Evolutionary conservation across 1,140 invertebrate genomes (phyloP).

Genomic region (Drosophila equinoxialis): DNA sequence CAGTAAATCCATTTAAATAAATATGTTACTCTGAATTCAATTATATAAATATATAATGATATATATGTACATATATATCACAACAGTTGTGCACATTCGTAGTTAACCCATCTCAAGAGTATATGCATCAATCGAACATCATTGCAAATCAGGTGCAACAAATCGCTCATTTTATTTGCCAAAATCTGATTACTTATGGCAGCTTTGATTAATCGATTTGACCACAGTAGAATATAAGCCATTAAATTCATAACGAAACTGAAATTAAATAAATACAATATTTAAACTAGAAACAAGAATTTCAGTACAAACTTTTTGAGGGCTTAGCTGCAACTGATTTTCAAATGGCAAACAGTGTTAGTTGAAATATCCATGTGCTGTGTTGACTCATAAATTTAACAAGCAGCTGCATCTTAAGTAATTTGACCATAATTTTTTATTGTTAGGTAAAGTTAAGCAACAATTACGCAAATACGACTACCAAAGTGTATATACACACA

Average conservation of each 20-base stretch:
- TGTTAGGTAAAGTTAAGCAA: conserved; percentile 13
- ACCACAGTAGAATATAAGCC: conserved; percentile 20
- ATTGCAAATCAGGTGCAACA: conserved; percentile 33
- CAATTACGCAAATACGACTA: conserved; percentile 3
- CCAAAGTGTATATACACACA: neutral
- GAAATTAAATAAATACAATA: conserved; percentile 6
- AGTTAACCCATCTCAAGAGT: conserved; percentile 40
- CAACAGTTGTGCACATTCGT: conserved; percentile 9
- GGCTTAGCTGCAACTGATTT: neutral
- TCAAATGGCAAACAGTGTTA: neutral
- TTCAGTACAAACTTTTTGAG: neutral
- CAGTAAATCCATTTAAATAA: too few species aligned
- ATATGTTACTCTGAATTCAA: neutral
- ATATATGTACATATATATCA: neutral
- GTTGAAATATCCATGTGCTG: neutral
- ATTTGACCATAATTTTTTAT: conserved; percentile 25
- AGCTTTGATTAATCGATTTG: conserved; percentile 30
- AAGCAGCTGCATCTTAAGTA: conserved; percentile 41
- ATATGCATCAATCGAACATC: conserved; percentile 38
- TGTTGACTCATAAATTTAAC: conserved; percentile 25
- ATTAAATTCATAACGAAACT: neutral
- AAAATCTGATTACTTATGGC: conserved; percentile 39
- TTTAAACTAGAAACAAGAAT: neutral
- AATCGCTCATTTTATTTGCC: conserved; percentile 27
- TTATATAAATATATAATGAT: neutral